Evolutionary conservation across 2,797 vertebrate species (phyloP).

Genomic region (Gorsachius magnificus): DNA sequence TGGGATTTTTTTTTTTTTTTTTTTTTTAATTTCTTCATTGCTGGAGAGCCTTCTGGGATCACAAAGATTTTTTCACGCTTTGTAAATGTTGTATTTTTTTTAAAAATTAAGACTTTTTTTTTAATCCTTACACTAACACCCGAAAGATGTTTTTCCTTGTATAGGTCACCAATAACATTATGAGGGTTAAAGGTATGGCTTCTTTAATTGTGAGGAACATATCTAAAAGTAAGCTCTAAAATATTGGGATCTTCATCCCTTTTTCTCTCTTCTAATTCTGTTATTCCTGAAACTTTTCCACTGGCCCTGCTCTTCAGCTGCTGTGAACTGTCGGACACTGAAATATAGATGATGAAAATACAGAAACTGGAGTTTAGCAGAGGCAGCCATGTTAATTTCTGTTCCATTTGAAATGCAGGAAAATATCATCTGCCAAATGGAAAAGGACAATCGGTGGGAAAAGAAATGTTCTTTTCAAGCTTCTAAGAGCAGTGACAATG

Average conservation of each 20-base stretch:
- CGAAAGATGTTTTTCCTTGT: background rate
- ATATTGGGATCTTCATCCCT: background rate
- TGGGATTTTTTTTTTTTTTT: background rate
- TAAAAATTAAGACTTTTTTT: fast-evolving
- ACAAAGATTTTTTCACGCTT: background rate
- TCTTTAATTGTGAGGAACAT: background rate
- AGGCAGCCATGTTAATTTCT: slow-evolving; percentile 60
- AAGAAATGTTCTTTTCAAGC: slow-evolving; percentile 54
- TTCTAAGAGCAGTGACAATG: slow-evolving; percentile 63
- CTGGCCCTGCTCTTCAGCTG: slow-evolving; percentile 12
- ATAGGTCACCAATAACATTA: background rate
- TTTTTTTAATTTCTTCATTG: background rate
- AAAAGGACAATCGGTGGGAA: slow-evolving; percentile 55
- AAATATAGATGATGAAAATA: background rate
- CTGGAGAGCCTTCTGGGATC: background rate
- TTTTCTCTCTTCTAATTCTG: background rate
- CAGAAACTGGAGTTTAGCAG: background rate
- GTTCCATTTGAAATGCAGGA: slow-evolving; percentile 55
- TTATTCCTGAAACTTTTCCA: slow-evolving; percentile 6
- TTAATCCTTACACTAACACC: background rate
- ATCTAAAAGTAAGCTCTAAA: background rate
- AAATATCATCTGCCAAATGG: slow-evolving; percentile 56
- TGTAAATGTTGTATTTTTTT: background rate
- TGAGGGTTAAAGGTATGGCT: background rate
- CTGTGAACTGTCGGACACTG: background rate